Evolutionary conservation across 64 coral and sea anemone species (phyloP).

Genomic region (Cladopsammia gracilis): DNA sequence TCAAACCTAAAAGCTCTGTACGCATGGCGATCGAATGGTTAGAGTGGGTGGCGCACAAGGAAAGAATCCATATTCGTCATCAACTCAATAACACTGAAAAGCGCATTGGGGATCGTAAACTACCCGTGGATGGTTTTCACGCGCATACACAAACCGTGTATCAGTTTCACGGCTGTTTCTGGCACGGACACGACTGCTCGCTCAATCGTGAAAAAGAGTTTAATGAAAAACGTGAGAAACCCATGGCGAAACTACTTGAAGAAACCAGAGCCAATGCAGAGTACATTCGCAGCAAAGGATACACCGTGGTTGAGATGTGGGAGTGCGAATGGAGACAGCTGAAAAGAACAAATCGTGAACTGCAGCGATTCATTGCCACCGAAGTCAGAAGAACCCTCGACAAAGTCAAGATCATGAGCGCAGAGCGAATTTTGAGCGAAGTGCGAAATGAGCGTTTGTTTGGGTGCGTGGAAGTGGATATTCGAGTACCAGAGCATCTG

Average conservation of each 20-base stretch:
- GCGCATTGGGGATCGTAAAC: neutral
- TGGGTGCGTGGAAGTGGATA: too few relatives aligned
- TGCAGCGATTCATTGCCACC: neutral
- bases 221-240: slow-evolving; percentile 19
- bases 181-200: neutral
- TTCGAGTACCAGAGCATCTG: too few relatives aligned
- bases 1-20: neutral
- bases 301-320: too few relatives aligned
- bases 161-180: too few relatives aligned
- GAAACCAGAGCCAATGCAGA: neutral
- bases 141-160: too few relatives aligned
- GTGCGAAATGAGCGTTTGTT: too few relatives aligned
- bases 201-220: slow-evolving; percentile 20
- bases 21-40: slow-evolving; percentile 15
- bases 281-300: slow-evolving; percentile 15
- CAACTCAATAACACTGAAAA: neutral
- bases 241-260: too few relatives aligned
- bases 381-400: neutral
- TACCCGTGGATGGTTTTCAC: too few relatives aligned
- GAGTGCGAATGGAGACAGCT: slow-evolving; percentile 1
- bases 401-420: neutral
- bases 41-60: neutral
- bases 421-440: neutral
- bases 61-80: neutral
- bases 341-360: neutral